Evolutionary conservation across 2,888 invertebrate genomes (phyloP), one percentile per base, ranked within the genome.

Genomic region (Theodoxus fluviatilis): DNA sequence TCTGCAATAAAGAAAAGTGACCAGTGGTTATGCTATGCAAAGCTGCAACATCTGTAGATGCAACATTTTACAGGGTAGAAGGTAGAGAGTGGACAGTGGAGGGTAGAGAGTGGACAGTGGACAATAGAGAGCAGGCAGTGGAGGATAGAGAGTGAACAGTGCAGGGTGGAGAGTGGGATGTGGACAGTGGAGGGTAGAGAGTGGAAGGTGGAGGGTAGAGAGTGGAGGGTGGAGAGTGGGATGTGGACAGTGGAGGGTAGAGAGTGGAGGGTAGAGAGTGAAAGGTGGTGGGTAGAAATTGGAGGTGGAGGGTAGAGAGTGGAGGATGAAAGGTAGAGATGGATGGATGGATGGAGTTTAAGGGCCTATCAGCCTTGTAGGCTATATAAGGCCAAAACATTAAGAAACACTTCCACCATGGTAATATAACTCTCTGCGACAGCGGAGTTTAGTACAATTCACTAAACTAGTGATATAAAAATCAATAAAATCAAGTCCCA

Each of bases 1-100:
- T 76, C 76, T 78, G 76, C 68, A 76, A 76, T 38, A 64, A 2
- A 63, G 52, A 68, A 57, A 61, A 49, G n/a, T n/a, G n/a, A n/a
- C 18, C 22, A 3, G 18, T 25, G 25, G 15, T 25, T 18, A 9
- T 57, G 25, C 9, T 57, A 57, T 57, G 9, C 9, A 18, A 18
- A 57, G 9, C n/a, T 15, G 9, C 57, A 18, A 18, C 57, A 57
- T 57, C 9, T 22, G 25, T 18, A 12, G 15, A 57, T 57, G n/a
- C 9, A 18, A 57, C n/a, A 22, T 9, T 9, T 15, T 22, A 57
- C 18, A 18, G 7, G 7, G 18, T 57, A 18, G 43, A 43, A 43
- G 43, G 15, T 12, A 9, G 38, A 38, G 3, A 67, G 22, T 55
- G 18, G 43, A 52, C 18, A 2, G 31, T 7, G 25, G 47, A 15